A percentile compares a stretch with the other conserved stretches of the same genome.
These are phyloP conservation scores for Capitulum mitella DNA, from an alignment of 2,888 invertebrate species.

Conservation along the genomic window DNA sequence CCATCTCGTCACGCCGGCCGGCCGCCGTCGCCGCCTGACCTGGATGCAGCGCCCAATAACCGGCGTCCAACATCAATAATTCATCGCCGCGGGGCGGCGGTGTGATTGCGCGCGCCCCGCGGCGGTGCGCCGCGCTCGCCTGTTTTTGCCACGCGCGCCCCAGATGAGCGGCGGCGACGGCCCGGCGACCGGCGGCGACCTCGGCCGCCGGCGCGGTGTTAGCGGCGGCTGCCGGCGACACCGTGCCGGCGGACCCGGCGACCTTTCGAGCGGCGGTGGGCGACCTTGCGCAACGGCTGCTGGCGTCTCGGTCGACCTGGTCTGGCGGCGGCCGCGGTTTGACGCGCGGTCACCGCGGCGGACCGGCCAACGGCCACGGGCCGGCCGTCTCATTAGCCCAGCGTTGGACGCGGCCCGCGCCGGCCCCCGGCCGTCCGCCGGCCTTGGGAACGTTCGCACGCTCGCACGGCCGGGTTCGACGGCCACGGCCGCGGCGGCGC, in stretches of 20 bases:
- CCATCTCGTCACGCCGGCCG: too few species aligned
- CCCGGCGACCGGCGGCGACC: background rate
- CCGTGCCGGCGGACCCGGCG: too few species aligned
- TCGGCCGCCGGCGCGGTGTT: background rate
- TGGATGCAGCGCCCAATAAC: background rate
- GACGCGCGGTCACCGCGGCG: background rate
- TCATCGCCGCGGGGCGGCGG: background rate
- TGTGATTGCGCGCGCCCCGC: background rate
- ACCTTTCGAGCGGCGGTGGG: too few species aligned
- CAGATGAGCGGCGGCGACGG: background rate
- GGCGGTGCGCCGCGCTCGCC: background rate
- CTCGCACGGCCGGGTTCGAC: background rate
- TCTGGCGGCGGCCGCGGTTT: too few species aligned
- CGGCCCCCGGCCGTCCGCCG: background rate
- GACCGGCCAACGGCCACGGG: background rate
- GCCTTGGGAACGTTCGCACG: constrained; percentile 5
- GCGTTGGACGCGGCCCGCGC: background rate
- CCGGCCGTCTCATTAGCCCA: background rate
- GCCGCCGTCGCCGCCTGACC: background rate
- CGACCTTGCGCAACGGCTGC: too few species aligned
- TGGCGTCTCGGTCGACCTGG: too few species aligned
- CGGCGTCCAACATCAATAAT: background rate
- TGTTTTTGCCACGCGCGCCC: background rate
- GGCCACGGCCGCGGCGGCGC: background rate
- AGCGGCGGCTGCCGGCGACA: too few species aligned